Percentiles rank a stretch among this genome's conserved stretches.
phyloP scores from a whole-genome alignment of 1,140 invertebrate species.

The Drosophila trapezifrons region DNA sequence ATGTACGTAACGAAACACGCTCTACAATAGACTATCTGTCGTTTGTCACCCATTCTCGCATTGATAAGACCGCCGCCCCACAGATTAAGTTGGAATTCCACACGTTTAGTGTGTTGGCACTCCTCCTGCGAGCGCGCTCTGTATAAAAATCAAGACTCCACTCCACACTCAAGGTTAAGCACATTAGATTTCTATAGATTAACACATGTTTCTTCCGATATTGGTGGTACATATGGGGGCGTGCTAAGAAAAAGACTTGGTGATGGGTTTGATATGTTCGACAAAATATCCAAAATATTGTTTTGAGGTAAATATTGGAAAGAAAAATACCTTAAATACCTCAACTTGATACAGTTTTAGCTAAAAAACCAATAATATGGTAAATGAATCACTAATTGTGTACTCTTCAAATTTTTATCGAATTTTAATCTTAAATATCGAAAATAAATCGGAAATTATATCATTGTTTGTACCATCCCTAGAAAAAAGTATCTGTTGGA shows the following conservation, averaged over 20 bases:
- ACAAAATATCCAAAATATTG: background rate
- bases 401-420: background rate
- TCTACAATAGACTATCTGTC: conserved; percentile 46
- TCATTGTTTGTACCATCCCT: background rate
- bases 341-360: background rate
- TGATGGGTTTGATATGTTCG: background rate
- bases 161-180: conserved; percentile 42
- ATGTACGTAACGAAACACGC: conserved; percentile 30
- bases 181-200: conserved; percentile 46
- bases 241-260: background rate
- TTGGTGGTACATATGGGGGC: background rate
- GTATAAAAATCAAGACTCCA: conserved; percentile 44
- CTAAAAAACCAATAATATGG: background rate
- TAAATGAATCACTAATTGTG: too few relatives aligned
- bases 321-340: background rate
- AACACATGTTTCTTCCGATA: conserved; percentile 31
- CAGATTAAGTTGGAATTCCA: conserved; percentile 53
- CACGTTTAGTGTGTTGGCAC: conserved; percentile 22
- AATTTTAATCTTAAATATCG: background rate
- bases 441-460: background rate
- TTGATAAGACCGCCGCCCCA: conserved; percentile 29
- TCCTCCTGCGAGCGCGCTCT: conserved; percentile 6
- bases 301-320: background rate
- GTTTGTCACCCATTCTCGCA: conserved; percentile 32
- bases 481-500: background rate